A percentile compares a stretch with the other conserved stretches of the same genome.
Evolutionary conservation across 2,888 invertebrate species (phyloP).

Genomic region (Eristalis intricaria): DNA sequence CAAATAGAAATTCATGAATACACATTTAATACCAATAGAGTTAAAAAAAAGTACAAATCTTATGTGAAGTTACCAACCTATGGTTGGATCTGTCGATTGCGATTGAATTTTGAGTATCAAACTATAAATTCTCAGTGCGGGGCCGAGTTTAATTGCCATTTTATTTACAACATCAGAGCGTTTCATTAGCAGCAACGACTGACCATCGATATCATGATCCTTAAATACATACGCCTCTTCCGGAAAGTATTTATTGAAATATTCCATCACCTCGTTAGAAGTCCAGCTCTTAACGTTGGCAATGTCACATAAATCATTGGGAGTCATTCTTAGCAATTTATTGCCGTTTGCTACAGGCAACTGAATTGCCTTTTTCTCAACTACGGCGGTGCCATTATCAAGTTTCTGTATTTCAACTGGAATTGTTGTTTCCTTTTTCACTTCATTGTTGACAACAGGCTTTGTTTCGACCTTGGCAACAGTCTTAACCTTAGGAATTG

Average conservation of each 20-base stretch:
- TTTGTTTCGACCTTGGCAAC: slow-evolving; percentile 19
- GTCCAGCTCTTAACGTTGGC: slow-evolving; percentile 84
- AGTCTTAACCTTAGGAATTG: slow-evolving; percentile 60
- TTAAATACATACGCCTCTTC: slow-evolving; percentile 90
- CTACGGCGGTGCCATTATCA: not conserved
- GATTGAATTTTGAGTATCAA: slow-evolving; percentile 92
- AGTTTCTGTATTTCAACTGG: slow-evolving; percentile 18
- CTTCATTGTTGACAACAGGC: not conserved
- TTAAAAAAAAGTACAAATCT: not conserved
- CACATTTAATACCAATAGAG: not conserved
- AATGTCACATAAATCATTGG: slow-evolving; percentile 73
- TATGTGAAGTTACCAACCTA: slow-evolving; percentile 75
- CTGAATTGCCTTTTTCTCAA: slow-evolving; percentile 4
- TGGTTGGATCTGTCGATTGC: slow-evolving; percentile 85
- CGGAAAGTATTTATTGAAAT: slow-evolving; percentile 89
- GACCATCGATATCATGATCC: slow-evolving; percentile 96
- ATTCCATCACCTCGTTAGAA: slow-evolving; percentile 90
- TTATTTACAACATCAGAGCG: slow-evolving; percentile 92
- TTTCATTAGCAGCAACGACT: slow-evolving; percentile 91
- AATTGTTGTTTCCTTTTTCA: slow-evolving; percentile 1
- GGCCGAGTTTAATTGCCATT: slow-evolving; percentile 91
- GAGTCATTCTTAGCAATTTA: slow-evolving; percentile 41
- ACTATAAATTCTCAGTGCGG: slow-evolving; percentile 92
- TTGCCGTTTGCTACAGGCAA: slow-evolving; percentile 16
- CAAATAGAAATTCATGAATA: slow-evolving; percentile 17